A percentile compares a stretch with the other conserved stretches of the same genome.
Evolutionary conservation across 2,888 invertebrate species (phyloP).

Genomic region (Congeria kusceri): DNA sequence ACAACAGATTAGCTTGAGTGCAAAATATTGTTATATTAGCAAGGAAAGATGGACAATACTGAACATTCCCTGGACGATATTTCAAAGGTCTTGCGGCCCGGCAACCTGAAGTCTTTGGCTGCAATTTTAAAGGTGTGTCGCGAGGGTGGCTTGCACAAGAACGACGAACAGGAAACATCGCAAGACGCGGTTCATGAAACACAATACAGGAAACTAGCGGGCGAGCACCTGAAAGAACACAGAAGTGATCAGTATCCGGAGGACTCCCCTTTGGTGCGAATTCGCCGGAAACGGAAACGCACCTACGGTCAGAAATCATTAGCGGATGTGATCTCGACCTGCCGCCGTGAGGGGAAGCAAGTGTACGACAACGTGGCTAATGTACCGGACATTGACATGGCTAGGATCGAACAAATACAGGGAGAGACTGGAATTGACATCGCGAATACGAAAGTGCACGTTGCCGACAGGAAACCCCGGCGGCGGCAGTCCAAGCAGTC

Average conservation of each 20-base stretch:
- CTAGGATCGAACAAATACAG: not conserved
- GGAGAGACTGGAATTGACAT: not conserved
- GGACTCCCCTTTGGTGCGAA: not conserved
- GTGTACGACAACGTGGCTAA: not conserved
- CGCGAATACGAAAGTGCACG: not conserved
- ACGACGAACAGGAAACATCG: not conserved
- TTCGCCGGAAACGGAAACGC: not conserved
- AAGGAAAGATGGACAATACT: too few relatives aligned
- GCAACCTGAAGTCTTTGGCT: not conserved
- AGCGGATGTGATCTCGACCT: not conserved
- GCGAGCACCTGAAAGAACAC: not conserved
- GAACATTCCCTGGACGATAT: not conserved
- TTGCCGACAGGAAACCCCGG: not conserved
- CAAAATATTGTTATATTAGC: not conserved
- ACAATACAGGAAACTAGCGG: not conserved
- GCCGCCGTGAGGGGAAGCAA: not conserved
- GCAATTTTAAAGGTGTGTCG: not conserved
- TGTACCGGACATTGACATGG: not conserved
- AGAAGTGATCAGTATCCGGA: slow-evolving; percentile 1
- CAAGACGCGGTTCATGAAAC: not conserved
- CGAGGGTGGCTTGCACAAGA: not conserved
- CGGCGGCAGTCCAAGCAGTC: too few relatives aligned
- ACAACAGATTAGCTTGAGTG: not conserved
- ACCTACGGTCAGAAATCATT: not conserved
- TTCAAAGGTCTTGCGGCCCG: not conserved